Base-by-base conservation (phyloP, 2,888 invertebrate genomes). In the Hypselothyrea guttata region DNA sequence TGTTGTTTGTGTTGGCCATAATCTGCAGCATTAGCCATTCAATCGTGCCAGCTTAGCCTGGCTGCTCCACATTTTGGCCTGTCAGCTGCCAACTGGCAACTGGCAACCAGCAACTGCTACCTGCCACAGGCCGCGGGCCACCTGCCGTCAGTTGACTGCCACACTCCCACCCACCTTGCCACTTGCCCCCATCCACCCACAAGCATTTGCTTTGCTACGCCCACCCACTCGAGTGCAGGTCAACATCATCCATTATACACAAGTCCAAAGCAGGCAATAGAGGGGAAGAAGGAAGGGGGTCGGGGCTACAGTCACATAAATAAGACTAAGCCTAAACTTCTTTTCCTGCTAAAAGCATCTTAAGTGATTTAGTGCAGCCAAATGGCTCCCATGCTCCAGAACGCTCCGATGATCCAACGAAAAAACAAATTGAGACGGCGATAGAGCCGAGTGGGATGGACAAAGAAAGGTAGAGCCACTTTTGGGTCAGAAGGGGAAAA, bases 291-390 rank as follows among this genome's bases (percentile, higher is more conserved):
- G 31, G 42, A 51, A 34, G 35, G 42, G 40, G 45, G 35, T 31
- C 4, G 33, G 53, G 45, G 42, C 47, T 35, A 60, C 30, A 61
- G 65, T 58, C 75, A 74, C 83, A 78, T 79, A 78, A 75, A 84
- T 82, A 75, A 65, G 65, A 74, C 81, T 85, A 78, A 85, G 84
- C 85, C 79, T 61, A 59, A 85, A 83, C 69, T 66, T 84, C 56
- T 83, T 84, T 74, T 71, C 63, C 75, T 51, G 79, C 79, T 78
- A 83, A 78, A 85, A 78, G 85, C 86, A 79, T 79, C 86, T 83
- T 79, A 79, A 79, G 84, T 85, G 78, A 79, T 79, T 85, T 79
- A 79, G 84, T 79, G 78, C 78, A 85, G 70, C 63, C 75, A 60
- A 79, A 75, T 74, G 78, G 57, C 49, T 65, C 34, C 57, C 48